Evolutionary conservation across 2,113 vertebrate genomes (phyloP).

Genomic region (Syngnathus typhle): DNA sequence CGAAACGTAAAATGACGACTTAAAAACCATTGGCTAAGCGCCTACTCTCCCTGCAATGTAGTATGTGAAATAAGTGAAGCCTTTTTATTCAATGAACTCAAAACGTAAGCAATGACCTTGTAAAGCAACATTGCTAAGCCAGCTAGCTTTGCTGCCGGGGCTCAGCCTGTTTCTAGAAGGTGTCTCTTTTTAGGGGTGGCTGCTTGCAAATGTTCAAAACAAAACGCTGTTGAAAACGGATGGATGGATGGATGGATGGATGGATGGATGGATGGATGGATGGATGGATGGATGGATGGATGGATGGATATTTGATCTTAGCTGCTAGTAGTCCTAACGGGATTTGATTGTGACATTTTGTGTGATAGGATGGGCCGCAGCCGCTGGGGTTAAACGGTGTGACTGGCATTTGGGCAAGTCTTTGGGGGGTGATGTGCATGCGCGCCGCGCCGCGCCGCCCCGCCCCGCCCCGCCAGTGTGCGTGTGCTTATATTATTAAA

Average conservation of each 20-base stretch:
- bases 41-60: background rate
- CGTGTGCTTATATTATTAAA: constrained; percentile 4
- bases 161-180: too few relatives aligned
- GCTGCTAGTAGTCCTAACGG: background rate
- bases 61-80: background rate
- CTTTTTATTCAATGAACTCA: background rate
- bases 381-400: background rate
- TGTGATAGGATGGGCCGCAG: background rate
- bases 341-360: background rate
- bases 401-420: background rate
- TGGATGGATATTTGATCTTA: background rate
- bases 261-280: too few relatives aligned
- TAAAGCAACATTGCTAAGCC: too few relatives aligned
- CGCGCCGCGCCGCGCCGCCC: too few relatives aligned
- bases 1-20: too few relatives aligned
- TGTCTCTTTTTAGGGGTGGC: too few relatives aligned
- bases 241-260: too few relatives aligned
- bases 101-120: too few relatives aligned
- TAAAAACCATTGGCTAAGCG: background rate
- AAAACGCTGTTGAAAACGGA: too few relatives aligned
- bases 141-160: too few relatives aligned
- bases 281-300: too few relatives aligned
- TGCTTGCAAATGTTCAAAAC: background rate
- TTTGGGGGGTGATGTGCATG: background rate
- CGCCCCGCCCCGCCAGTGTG: too few relatives aligned